Evolutionary conservation across 2,888 invertebrate species (phyloP).

Genomic region (Caenorhabditis drosophilae): DNA sequence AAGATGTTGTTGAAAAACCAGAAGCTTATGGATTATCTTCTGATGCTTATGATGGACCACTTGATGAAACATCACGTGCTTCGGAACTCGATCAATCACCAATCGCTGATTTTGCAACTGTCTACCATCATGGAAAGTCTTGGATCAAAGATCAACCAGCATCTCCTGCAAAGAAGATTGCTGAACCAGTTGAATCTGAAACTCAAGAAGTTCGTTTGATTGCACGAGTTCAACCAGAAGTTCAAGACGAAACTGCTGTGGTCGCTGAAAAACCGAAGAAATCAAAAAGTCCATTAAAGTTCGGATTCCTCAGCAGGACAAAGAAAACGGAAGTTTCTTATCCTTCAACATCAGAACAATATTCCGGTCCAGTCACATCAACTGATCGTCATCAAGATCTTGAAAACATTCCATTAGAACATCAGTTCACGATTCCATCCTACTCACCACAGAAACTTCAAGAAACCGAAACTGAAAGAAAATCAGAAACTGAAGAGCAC

Average conservation of each 20-base stretch:
- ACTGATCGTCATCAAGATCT: conserved; percentile 18
- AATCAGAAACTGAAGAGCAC: neutral
- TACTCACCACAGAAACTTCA: conserved; percentile 13
- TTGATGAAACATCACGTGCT: conserved; percentile 14
- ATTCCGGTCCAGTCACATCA: conserved; percentile 22
- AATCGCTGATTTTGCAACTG: conserved; percentile 15
- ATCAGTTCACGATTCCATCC: conserved; percentile 8
- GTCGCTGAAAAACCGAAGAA: conserved; percentile 10
- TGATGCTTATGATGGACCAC: conserved; percentile 28
- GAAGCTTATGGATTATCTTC: conserved; percentile 13
- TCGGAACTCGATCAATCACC: conserved; percentile 19
- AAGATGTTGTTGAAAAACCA: conserved; percentile 1
- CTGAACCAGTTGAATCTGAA: conserved; percentile 8
- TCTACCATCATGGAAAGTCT: conserved; percentile 41
- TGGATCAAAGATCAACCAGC: conserved; percentile 22
- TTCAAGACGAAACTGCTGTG: conserved; percentile 6
- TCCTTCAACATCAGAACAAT: conserved; percentile 8
- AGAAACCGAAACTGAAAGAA: neutral
- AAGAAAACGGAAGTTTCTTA: neutral
- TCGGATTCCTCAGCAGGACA: conserved; percentile 4
- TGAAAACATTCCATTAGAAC: conserved; percentile 20
- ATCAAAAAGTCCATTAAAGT: conserved; percentile 11
- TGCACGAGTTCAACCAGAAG: conserved; percentile 4
- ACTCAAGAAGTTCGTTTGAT: conserved; percentile 9
- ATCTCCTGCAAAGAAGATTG: conserved; percentile 1